Evolutionary conservation across 2,797 vertebrate genomes (phyloP), one percentile per base, ranked within the genome.

Genomic region (Argyrosomus regius): DNA sequence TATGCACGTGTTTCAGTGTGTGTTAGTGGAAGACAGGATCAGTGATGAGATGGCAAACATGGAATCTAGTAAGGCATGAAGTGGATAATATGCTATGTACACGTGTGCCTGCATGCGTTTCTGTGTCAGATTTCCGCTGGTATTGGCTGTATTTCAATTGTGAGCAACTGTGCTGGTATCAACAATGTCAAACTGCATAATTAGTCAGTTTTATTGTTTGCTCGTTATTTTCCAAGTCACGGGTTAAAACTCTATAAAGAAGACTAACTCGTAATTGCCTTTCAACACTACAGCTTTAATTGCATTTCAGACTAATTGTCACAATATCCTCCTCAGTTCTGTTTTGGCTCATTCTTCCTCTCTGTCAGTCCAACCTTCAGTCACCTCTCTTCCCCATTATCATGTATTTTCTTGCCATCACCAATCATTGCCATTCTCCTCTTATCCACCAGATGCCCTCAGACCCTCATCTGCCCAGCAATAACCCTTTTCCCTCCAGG

Each of bases 91-190:
- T 60, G 39, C 62, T 41, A 14, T 41, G 22, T 62, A 52, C 71
- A 17, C 26, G 4, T 72, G 70, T 66, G 56, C 56, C 39, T 67
- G 61, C 62, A 66, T 18, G 54, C 66, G 67, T 70, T 66, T 81
- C 60, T 75, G 60, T 68, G 58, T 79, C 73, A 68, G 52, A 73
- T 75, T 75, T 81, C 45, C 11, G 17, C 10, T 10, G 17, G 11
- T 73, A 46, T 31, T 70, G 60, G 18, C 66, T 71, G 63, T 54
- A 60, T 73, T 84, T 80, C 28, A 75, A 39, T 13, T 41, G 24
- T 54, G 50, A 82, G 66, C 43, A 52, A 8, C 45, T 75, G 31
- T n/a, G 60, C 62, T 49, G 18, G 50, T 75, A 16, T 49, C 12
- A n/a, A 28, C 14, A 39, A 13, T 16, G 6, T 46, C 24, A 9